Percentiles rank a stretch among this genome's conserved stretches.
phyloP scores from a whole-genome alignment of 2,888 invertebrate species.

The Drosophila niveifrons region DNA sequence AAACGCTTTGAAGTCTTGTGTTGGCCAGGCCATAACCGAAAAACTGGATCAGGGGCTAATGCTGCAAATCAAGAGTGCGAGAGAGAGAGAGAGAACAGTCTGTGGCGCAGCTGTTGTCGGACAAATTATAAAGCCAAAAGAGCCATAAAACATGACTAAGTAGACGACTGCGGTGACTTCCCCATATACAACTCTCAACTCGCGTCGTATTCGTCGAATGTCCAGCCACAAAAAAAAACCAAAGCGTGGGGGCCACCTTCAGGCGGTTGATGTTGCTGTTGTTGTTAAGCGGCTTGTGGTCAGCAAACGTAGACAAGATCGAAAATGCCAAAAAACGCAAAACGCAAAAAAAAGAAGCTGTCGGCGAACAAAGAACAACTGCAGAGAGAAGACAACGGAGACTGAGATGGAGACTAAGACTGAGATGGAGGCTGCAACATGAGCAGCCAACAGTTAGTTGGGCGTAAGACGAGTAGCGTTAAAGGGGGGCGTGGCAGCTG shows the following conservation, averaged over 20 bases:
- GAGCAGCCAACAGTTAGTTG: conserved; percentile 14
- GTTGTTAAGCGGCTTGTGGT: conserved; percentile 64
- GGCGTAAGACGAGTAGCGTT: conserved; percentile 58
- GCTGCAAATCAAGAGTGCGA: background rate
- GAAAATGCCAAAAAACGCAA: conserved; percentile 29
- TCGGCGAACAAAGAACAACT: conserved; percentile 7
- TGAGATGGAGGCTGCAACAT: conserved; percentile 3
- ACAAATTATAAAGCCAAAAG: conserved; percentile 68
- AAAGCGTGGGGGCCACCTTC: conserved; percentile 44
- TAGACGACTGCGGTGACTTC: conserved; percentile 50
- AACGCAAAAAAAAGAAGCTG: conserved; percentile 4
- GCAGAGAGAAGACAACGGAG: background rate
- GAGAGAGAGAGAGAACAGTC: background rate
- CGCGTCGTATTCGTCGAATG: conserved; percentile 14
- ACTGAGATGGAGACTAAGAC: too few relatives aligned
- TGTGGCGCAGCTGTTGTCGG: conserved; percentile 57
- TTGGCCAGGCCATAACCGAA: conserved; percentile 49
- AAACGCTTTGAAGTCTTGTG: conserved; percentile 66
- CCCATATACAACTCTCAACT: conserved; percentile 15
- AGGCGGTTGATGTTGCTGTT: conserved; percentile 9
- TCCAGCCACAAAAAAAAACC: background rate
- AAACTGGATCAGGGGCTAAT: conserved; percentile 46
- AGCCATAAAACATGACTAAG: conserved; percentile 66
- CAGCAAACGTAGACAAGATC: conserved; percentile 50
- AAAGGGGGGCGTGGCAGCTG: conserved; percentile 57